phyloP scores from a whole-genome alignment of 2,888 invertebrate genomes.

The Pterostichus niger region DNA sequence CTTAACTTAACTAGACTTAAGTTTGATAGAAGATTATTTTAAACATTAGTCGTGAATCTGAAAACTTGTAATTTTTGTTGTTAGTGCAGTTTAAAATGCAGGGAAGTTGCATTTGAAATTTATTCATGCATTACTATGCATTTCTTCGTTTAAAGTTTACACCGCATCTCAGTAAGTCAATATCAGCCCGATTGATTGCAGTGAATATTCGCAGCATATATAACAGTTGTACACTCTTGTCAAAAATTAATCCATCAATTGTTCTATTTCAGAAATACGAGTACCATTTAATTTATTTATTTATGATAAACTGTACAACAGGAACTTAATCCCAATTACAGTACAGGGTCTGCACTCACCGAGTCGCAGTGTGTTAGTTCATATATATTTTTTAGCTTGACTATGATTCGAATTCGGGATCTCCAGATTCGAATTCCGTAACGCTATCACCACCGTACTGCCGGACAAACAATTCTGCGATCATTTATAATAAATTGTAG shows the following conservation, averaged over 20 bases:
- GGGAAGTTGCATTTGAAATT: conserved; percentile 21
- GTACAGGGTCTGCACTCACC: no score
- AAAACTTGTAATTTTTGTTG: conserved; percentile 18
- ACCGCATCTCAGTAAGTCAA: conserved; percentile 9
- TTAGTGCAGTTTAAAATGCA: conserved; percentile 11
- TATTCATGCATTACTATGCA: conserved; percentile 43
- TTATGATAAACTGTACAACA: no score
- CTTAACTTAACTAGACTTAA: not conserved
- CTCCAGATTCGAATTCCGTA: no score
- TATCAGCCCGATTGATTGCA: conserved; percentile 16
- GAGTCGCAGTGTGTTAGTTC: no score
- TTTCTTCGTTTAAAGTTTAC: conserved; percentile 28
- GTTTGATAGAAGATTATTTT: conserved; percentile 46
- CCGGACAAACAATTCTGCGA: no score
- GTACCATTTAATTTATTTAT: no score
- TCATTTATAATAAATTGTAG: no score
- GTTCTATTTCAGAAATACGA: no score
- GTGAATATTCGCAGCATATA: conserved; percentile 8
- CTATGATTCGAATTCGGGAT: no score
- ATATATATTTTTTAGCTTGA: no score
- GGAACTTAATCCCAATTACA: no score
- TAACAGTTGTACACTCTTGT: not conserved
- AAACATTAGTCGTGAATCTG: conserved; percentile 43
- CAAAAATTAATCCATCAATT: not conserved
- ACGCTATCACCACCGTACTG: no score